Percentiles rank a stretch among this genome's conserved stretches.
Conservation (phyloP, 2,797 vertebrate species). For the Pseudomugil tenellus region DNA sequence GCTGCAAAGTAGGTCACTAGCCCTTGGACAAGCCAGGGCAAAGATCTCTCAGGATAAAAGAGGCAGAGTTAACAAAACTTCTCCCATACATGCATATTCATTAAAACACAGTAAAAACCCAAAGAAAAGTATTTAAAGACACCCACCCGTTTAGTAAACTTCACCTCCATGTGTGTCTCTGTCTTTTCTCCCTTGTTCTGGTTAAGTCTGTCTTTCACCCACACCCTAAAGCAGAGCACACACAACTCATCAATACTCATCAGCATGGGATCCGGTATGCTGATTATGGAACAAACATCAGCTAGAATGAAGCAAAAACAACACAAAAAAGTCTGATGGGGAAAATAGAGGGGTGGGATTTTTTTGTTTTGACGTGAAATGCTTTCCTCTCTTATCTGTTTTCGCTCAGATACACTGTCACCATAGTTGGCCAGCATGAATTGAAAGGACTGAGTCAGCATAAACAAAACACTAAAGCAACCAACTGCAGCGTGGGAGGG, state of each 20-base stretch:
- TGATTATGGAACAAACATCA: constrained; percentile 64
- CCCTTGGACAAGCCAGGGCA: constrained; percentile 61
- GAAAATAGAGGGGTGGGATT: constrained; percentile 16
- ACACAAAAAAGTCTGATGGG: constrained; percentile 25
- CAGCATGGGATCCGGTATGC: constrained; percentile 43
- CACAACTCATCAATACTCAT: constrained; percentile 68
- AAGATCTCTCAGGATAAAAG: constrained; percentile 32
- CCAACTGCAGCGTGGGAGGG: constrained; percentile 7
- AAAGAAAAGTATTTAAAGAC: constrained; percentile 21
- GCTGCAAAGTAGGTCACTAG: constrained; percentile 56
- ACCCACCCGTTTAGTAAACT: constrained; percentile 22
- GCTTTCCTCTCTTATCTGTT: constrained; percentile 63
- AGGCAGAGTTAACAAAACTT: constrained; percentile 31
- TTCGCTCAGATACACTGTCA: constrained; percentile 63
- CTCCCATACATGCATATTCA: constrained; percentile 28
- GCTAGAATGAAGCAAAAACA: constrained; percentile 31
- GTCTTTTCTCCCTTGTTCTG: constrained; percentile 23
- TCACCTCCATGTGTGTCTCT: neutral
- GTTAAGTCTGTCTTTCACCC: constrained; percentile 35
- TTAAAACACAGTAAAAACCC: constrained; percentile 31
- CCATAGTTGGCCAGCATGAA: constrained; percentile 47
- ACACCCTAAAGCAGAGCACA: constrained; percentile 31
- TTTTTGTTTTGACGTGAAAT: constrained; percentile 55
- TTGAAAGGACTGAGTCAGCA: constrained; percentile 59
- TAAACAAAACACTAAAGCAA: constrained; percentile 53